phyloP scores from a whole-genome alignment of 2,113 vertebrate species.

The Gorsachius goisagi region DNA sequence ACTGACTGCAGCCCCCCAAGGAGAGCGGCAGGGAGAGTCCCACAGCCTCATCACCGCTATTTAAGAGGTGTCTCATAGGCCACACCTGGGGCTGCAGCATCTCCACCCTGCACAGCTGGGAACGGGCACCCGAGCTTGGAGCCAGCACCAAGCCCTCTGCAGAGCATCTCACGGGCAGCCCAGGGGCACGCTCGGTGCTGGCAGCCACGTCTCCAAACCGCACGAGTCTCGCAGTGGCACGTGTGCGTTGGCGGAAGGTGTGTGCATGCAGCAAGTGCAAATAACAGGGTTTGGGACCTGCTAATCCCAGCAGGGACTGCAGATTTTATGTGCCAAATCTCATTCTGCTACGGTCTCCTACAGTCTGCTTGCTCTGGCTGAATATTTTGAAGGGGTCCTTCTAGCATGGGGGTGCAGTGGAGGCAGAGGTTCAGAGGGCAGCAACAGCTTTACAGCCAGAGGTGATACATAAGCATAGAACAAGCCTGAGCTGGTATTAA shows the following conservation, averaged over 20 bases:
- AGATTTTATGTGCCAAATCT: not conserved
- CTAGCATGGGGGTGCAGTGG: rapidly evolving
- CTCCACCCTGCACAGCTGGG: not conserved
- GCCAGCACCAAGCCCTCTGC: not conserved
- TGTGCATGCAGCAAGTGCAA: not conserved
- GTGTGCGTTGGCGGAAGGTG: not conserved
- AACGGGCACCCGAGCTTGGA: rapidly evolving
- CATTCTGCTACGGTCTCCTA: not conserved
- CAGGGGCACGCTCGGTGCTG: rapidly evolving
- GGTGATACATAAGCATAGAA: not conserved
- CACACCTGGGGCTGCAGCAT: not conserved
- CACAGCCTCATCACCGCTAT: rapidly evolving
- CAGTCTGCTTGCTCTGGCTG: not conserved
- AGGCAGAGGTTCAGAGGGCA: not conserved
- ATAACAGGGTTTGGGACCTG: not conserved
- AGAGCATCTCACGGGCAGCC: not conserved
- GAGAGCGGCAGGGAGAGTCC: not conserved
- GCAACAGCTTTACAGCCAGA: not conserved
- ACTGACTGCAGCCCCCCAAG: not conserved
- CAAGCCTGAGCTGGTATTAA: not conserved
- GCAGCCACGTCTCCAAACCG: not conserved
- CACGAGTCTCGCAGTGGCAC: rapidly evolving
- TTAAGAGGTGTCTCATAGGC: not conserved
- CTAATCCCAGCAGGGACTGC: not conserved
- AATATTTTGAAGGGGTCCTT: not conserved